Percentiles rank a stretch among this genome's conserved stretches.
Conservation (phyloP, 2,888 invertebrate genomes). For the Cactoblastis cactorum region DNA sequence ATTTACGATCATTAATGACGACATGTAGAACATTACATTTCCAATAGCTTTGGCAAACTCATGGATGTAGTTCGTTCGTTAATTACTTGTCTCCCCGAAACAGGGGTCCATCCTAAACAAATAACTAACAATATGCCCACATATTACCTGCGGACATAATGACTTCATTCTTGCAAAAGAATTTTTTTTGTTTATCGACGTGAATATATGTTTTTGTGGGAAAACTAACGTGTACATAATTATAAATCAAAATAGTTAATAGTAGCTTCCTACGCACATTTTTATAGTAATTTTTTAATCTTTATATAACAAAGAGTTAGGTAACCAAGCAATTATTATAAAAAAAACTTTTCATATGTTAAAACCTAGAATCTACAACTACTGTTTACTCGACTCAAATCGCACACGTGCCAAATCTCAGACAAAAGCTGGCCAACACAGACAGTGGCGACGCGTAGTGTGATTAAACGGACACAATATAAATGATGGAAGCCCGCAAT, state of each 20-base stretch:
- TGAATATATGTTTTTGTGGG: not conserved
- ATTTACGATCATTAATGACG: no score
- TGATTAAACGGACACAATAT: conserved; percentile 63
- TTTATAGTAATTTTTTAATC: no score
- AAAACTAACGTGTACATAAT: no score
- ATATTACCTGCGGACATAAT: conserved; percentile 25
- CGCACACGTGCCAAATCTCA: not conserved
- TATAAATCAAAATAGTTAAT: no score
- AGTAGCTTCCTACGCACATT: no score
- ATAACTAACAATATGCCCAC: conserved; percentile 28
- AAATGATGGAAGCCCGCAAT: conserved; percentile 53
- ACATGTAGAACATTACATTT: not conserved
- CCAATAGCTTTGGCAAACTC: not conserved
- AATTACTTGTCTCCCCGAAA: conserved; percentile 31
- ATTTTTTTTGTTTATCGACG: not conserved
- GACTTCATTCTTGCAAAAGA: conserved; percentile 23
- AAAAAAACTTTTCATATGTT: no score
- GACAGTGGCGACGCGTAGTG: conserved; percentile 36
- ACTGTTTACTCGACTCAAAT: not conserved
- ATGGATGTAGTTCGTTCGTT: conserved; percentile 13
- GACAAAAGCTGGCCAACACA: not conserved
- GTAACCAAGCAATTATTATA: no score
- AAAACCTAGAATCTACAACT: no score
- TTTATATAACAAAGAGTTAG: no score
- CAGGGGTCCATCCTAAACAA: conserved; percentile 41